A percentile compares a stretch with the other conserved stretches of the same genome.
Evolutionary conservation across 2,888 invertebrate species (phyloP).

Genomic region (Watsonalla binaria): DNA sequence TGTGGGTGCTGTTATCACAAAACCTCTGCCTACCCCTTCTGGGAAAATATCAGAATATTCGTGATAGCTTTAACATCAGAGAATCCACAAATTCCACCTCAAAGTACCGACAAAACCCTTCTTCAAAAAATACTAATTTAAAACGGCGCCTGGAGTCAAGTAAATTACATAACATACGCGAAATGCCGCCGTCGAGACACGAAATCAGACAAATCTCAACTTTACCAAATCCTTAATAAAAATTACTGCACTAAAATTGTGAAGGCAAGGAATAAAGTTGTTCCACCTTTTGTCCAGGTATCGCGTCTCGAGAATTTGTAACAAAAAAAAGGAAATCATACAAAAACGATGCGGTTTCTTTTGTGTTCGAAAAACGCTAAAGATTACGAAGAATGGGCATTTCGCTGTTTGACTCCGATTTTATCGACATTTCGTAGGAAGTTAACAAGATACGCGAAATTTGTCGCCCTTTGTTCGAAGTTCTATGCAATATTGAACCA

Average conservation of each 20-base stretch:
- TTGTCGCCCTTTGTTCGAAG: slow-evolving; percentile 4
- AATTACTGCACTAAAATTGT: slow-evolving; percentile 6
- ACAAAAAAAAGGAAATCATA: slow-evolving; percentile 44
- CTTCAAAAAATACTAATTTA: slow-evolving; percentile 15
- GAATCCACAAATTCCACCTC: not conserved
- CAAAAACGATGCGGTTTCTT: slow-evolving; percentile 64
- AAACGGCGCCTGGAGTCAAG: slow-evolving; percentile 24
- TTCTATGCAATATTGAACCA: slow-evolving; percentile 16
- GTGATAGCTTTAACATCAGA: not conserved
- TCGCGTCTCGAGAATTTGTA: slow-evolving; percentile 47
- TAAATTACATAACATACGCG: slow-evolving; percentile 17
- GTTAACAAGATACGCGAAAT: slow-evolving; percentile 21
- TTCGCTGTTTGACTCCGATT: slow-evolving; percentile 58
- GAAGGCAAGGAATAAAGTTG: slow-evolving; percentile 3
- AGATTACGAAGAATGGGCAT: slow-evolving; percentile 62
- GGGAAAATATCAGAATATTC: no score
- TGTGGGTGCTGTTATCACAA: no score
- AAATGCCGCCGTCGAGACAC: slow-evolving; percentile 19
- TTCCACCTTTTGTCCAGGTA: slow-evolving; percentile 55
- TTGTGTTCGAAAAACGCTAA: slow-evolving; percentile 52
- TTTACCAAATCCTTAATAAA: slow-evolving; percentile 20
- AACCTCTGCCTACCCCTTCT: no score
- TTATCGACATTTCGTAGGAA: slow-evolving; percentile 56
- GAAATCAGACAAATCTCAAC: slow-evolving; percentile 32
- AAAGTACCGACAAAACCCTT: not conserved